Percentiles rank a stretch among this genome's conserved stretches.
Conservation (phyloP, 1,140 invertebrate genomes). For the Zaprionus kolodkinae region DNA sequence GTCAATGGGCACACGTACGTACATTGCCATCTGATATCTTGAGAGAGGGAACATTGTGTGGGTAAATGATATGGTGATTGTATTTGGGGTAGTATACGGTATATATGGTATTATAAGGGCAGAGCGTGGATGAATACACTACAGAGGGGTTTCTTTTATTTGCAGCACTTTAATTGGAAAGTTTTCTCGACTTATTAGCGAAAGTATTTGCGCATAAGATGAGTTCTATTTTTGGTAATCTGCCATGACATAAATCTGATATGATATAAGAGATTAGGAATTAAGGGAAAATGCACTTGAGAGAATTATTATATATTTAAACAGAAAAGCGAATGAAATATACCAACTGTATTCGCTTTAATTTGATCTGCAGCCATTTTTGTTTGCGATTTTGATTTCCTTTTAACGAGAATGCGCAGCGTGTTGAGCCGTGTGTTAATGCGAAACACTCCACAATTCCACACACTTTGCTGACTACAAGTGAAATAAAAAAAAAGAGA, state of each 20-base stretch:
- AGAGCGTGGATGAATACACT: not conserved
- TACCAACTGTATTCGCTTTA: not conserved
- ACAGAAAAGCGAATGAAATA: too few species aligned
- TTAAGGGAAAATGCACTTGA: not conserved
- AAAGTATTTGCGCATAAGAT: not conserved
- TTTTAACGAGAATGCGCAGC: not conserved
- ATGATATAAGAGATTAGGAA: too few species aligned
- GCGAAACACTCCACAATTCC: not conserved
- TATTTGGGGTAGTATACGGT: not conserved
- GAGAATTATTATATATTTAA: not conserved
- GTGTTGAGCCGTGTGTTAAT: slow-evolving; percentile 5
- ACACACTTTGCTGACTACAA: not conserved
- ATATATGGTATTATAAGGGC: not conserved
- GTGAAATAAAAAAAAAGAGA: not conserved
- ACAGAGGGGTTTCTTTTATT: not conserved
- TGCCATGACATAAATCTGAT: not conserved
- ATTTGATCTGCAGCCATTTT: not conserved
- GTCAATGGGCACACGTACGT: not conserved
- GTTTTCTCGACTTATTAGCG: not conserved
- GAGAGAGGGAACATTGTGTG: not conserved
- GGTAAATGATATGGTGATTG: slow-evolving; percentile 5
- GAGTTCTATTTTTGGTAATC: not conserved
- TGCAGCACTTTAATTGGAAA: not conserved
- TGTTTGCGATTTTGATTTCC: not conserved
- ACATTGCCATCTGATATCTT: not conserved